A percentile compares a stretch with the other conserved stretches of the same genome.
Conservation (phyloP, 2,888 invertebrate species). For the Hyposoter didymator region DNA sequence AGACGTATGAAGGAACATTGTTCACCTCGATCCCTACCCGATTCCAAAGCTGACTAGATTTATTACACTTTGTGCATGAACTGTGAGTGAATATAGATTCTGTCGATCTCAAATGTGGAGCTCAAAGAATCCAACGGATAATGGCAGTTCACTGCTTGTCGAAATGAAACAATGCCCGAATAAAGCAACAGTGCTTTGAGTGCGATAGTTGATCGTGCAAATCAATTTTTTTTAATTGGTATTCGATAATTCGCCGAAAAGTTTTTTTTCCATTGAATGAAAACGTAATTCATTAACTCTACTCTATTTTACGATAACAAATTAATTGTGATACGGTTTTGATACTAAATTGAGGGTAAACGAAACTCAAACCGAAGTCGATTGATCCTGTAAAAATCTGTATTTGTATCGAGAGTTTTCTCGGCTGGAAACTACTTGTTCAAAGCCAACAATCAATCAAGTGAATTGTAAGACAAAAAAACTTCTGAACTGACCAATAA, state of each 20-base stretch:
- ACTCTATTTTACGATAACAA: too few relatives aligned
- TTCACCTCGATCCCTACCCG: slow-evolving; percentile 61
- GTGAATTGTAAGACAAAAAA: slow-evolving; percentile 5
- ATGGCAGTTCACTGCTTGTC: slow-evolving; percentile 11
- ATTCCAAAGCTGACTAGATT: slow-evolving; percentile 50
- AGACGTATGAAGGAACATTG: slow-evolving; percentile 72
- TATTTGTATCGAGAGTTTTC: not conserved
- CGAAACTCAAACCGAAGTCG: too few relatives aligned
- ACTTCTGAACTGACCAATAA: slow-evolving; percentile 22
- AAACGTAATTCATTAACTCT: not conserved
- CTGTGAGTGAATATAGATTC: slow-evolving; percentile 30
- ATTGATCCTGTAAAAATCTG: not conserved
- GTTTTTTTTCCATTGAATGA: not conserved
- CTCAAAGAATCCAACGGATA: slow-evolving; percentile 24
- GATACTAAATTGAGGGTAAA: too few relatives aligned
- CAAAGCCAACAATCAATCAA: not conserved
- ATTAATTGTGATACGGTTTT: too few relatives aligned
- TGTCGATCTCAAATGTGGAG: too few relatives aligned
- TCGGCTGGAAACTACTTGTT: not conserved
- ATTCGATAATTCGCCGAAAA: not conserved
- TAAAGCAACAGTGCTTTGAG: not conserved
- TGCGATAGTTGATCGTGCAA: not conserved
- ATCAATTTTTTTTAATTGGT: not conserved
- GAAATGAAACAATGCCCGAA: slow-evolving; percentile 9
- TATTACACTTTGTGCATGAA: slow-evolving; percentile 45